A percentile compares a stretch with the other conserved stretches of the same genome.
These are phyloP conservation scores for Ellobium chinense DNA, from an alignment of 2,888 invertebrate species.

Conservation along the genomic window DNA sequence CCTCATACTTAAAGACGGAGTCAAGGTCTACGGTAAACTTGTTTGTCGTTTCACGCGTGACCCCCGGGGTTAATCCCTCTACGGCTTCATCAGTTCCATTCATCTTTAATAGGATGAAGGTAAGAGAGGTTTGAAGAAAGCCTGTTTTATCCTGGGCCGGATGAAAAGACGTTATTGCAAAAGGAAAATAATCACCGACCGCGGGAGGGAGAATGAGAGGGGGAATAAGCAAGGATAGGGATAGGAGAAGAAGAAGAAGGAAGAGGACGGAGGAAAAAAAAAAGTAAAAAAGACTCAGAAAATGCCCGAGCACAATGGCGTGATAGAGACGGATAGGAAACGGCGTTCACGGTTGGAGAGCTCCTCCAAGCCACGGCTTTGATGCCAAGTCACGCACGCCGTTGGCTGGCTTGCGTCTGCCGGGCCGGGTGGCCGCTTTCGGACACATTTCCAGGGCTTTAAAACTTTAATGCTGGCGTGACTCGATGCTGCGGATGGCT, in stretches of 20 bases:
- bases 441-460: slow-evolving; percentile 34
- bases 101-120: no score
- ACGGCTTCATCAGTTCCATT: no score
- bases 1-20: no score
- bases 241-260: neutral
- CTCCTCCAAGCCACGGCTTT: neutral
- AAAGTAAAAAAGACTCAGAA: neutral
- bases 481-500: slow-evolving; percentile 20
- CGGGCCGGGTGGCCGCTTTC: slow-evolving; percentile 37
- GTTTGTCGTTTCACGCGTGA: no score
- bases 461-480: slow-evolving; percentile 43
- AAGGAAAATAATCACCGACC: no score
- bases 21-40: no score
- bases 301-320: neutral
- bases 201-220: no score
- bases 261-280: neutral
- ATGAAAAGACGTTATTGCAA: no score
- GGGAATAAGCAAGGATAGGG: no score
- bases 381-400: slow-evolving; percentile 43
- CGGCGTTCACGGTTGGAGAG: neutral
- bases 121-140: no score
- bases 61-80: no score
- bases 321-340: neutral
- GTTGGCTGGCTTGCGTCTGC: neutral
- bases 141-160: no score